These are phyloP conservation scores for Diorhabda sublineata DNA, from an alignment of 1,140 invertebrate genomes.

Conservation along the genomic window DNA sequence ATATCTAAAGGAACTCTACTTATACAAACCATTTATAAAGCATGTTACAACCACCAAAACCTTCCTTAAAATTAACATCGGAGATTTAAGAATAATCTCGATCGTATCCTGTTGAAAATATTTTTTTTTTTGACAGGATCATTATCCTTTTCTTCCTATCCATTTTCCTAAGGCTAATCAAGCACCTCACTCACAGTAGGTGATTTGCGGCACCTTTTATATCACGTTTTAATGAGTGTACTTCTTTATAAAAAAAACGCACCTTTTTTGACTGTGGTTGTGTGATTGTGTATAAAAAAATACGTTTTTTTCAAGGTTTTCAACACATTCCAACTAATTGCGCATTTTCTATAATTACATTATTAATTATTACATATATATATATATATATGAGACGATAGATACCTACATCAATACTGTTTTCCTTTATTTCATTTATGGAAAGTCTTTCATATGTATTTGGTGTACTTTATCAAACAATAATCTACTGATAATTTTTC, in stretches of 20 bases:
- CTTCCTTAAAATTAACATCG: too few species aligned
- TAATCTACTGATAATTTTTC: too few species aligned
- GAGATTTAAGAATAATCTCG: too few species aligned
- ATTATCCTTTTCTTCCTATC: constrained; percentile 21
- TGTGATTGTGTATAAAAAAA: constrained; percentile 22
- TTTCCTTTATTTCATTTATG: too few species aligned
- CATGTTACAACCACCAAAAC: not conserved
- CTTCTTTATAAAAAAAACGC: constrained; percentile 42
- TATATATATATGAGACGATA: not conserved
- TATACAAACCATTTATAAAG: not conserved
- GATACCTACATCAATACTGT: not conserved
- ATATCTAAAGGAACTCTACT: not conserved
- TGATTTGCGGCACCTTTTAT: constrained; percentile 46
- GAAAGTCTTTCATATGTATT: too few species aligned
- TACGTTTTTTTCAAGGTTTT: not conserved
- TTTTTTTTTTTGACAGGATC: constrained; percentile 15
- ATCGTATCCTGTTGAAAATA: too few species aligned
- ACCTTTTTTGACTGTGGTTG: constrained; percentile 44
- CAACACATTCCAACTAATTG: not conserved
- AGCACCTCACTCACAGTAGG: constrained; percentile 47
- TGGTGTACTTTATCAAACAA: too few species aligned
- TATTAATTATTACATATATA: not conserved
- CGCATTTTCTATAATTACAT: not conserved
- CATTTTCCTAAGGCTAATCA: constrained; percentile 39
- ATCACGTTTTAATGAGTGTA: constrained; percentile 44